A percentile compares a stretch with the other conserved stretches of the same genome.
phyloP scores from a whole-genome alignment of 2,797 vertebrate genomes.

The Thunnus albacares region DNA sequence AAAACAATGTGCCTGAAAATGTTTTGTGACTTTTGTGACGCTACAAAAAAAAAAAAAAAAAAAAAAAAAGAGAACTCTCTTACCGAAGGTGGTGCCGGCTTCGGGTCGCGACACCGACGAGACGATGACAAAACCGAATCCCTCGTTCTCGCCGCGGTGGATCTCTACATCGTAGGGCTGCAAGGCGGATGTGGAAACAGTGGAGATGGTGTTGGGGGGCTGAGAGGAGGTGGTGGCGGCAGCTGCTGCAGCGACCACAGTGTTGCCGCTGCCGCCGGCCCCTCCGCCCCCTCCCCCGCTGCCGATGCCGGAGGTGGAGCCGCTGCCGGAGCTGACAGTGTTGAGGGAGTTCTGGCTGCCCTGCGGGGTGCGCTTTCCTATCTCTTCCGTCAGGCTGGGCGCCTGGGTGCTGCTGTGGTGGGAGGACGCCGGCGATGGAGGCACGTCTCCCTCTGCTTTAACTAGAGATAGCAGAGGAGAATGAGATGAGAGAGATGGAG shows the following conservation, averaged over 20 bases:
- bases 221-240: conserved; percentile 67
- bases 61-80: conserved; percentile 65
- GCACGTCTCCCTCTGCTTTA: conserved; percentile 94
- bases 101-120: conserved; percentile 97
- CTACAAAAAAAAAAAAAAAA: neutral
- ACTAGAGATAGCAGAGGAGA: conserved; percentile 52
- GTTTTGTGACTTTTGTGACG: neutral
- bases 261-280: conserved; percentile 75
- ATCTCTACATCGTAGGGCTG: conserved; percentile 98
- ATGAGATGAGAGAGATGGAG: conserved; percentile 17
- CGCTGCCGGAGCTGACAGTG: conserved; percentile 97
- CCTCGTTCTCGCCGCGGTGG: conserved; percentile 95
- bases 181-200: conserved; percentile 80
- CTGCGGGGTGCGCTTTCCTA: conserved; percentile 94
- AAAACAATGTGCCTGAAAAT: neutral
- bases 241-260: conserved; percentile 86
- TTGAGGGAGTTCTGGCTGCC: conserved; percentile 99
- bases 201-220: conserved; percentile 60
- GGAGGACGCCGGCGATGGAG: conserved; percentile 94
- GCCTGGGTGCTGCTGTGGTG: conserved; percentile 98
- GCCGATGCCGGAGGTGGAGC: conserved; percentile 96
- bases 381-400: conserved; percentile 92
- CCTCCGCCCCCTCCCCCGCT: conserved; percentile 89
- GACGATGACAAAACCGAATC: conserved; percentile 98
- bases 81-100: conserved; percentile 96